Conservation (phyloP, 1,140 invertebrate species). For the Ylistrum balloti region DNA sequence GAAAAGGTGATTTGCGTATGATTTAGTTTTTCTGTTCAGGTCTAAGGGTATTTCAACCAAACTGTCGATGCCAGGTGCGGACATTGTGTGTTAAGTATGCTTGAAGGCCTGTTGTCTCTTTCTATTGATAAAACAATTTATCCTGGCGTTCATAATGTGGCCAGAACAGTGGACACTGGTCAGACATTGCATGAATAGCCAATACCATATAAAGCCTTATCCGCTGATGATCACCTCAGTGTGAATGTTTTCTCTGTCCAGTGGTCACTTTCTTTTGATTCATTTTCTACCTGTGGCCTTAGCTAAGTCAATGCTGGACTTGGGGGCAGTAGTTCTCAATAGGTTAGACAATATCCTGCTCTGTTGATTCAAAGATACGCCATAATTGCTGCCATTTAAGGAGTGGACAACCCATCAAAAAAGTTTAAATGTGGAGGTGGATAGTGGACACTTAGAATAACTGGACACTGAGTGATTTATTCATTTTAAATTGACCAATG, state of each 20-base stretch:
- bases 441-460: not conserved
- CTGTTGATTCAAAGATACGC: not conserved
- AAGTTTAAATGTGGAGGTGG: conserved; percentile 17
- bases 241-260: conserved; percentile 17
- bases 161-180: not conserved
- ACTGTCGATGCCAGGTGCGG: not conserved
- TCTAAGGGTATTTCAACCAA: not conserved
- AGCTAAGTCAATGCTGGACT: not conserved
- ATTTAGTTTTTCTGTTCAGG: not conserved
- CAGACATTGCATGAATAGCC: conserved; percentile 22
- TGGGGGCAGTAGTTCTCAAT: not conserved
- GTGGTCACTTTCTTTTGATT: conserved; percentile 10
- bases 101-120: conserved; percentile 22
- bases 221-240: not conserved
- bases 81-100: conserved; percentile 18
- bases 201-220: conserved; percentile 20
- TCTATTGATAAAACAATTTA: conserved; percentile 40
- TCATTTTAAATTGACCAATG: conserved; percentile 7
- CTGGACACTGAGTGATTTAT: conserved; percentile 25
- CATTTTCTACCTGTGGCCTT: not conserved
- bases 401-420: conserved; percentile 25
- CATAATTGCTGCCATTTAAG: conserved; percentile 8
- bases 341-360: not conserved
- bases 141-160: not conserved
- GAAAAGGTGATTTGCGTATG: conserved; percentile 38